A percentile compares a stretch with the other conserved stretches of the same genome.
Conservation (phyloP, 2,797 vertebrate genomes). For the Oreochromis grahami region DNA sequence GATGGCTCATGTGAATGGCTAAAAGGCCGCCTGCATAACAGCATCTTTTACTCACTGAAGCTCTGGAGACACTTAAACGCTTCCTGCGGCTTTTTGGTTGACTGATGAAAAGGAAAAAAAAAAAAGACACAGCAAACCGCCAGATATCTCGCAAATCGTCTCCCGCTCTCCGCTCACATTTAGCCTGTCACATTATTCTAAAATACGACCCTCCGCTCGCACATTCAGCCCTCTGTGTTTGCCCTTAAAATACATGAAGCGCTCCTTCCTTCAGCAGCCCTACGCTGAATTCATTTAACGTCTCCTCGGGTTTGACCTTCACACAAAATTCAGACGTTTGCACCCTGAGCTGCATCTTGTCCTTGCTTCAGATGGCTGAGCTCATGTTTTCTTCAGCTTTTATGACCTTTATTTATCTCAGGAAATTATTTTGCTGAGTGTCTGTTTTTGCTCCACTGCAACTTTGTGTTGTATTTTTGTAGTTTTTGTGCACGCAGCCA, state of each 20-base stretch:
- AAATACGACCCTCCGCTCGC: constrained; percentile 34
- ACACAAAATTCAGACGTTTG: not conserved
- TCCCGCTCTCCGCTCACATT: constrained; percentile 17
- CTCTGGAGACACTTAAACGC: constrained; percentile 13
- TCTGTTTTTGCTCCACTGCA: not conserved
- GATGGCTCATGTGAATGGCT: not conserved
- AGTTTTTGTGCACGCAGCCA: not conserved
- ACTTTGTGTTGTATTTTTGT: not conserved
- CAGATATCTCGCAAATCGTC: constrained; percentile 25
- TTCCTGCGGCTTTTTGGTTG: constrained; percentile 23
- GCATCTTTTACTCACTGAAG: constrained; percentile 6
- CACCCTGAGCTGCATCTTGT: constrained; percentile 1
- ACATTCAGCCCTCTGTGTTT: constrained; percentile 27
- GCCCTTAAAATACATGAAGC: constrained; percentile 53
- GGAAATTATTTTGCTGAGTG: not conserved
- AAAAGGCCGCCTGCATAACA: not conserved
- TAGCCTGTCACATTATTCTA: constrained; percentile 48
- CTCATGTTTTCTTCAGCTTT: not conserved
- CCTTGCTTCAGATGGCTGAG: not conserved
- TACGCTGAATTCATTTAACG: constrained; percentile 26
- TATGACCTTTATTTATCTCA: constrained; percentile 8
- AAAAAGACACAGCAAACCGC: constrained; percentile 30
- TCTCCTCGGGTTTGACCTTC: constrained; percentile 53
- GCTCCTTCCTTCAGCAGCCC: constrained; percentile 26
- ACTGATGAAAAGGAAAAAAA: not conserved